Percentiles rank a stretch among this genome's conserved stretches.
These are phyloP conservation scores for Triplophysa dalaica DNA, from an alignment of 2,113 vertebrate genomes.

Conservation along the genomic window DNA sequence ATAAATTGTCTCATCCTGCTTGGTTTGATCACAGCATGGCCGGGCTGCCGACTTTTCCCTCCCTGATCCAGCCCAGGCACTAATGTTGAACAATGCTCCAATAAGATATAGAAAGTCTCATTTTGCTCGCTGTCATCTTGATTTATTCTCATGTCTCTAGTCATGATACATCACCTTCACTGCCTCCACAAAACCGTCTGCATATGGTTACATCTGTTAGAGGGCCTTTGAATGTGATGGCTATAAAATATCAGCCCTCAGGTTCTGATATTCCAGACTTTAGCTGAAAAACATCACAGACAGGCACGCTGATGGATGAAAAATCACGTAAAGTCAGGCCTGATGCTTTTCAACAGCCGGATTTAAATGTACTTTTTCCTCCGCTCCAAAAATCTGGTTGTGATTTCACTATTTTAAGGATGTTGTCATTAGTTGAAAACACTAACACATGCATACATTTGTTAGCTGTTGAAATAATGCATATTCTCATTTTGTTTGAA, in stretches of 20 bases:
- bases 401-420: constrained; percentile 27
- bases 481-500: constrained; percentile 37
- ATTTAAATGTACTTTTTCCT: background rate
- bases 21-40: constrained; percentile 33
- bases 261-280: constrained; percentile 22
- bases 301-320: constrained; percentile 13
- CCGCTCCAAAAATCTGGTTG: constrained; percentile 6
- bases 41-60: constrained; percentile 26
- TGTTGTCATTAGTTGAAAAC: background rate
- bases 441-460: constrained; percentile 17
- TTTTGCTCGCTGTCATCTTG: constrained; percentile 48
- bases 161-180: constrained; percentile 39
- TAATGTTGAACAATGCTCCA: constrained; percentile 42
- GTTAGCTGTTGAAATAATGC: constrained; percentile 31
- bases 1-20: constrained; percentile 38
- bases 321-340: background rate
- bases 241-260: constrained; percentile 7
- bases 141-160: constrained; percentile 39
- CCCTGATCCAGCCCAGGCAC: constrained; percentile 35
- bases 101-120: constrained; percentile 47
- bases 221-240: constrained; percentile 6
- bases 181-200: constrained; percentile 23
- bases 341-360: constrained; percentile 3
- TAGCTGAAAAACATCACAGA: constrained; percentile 20
- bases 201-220: constrained; percentile 36